Conservation (phyloP, 2,113 vertebrate genomes). For the Tragelaphus scriptus region DNA sequence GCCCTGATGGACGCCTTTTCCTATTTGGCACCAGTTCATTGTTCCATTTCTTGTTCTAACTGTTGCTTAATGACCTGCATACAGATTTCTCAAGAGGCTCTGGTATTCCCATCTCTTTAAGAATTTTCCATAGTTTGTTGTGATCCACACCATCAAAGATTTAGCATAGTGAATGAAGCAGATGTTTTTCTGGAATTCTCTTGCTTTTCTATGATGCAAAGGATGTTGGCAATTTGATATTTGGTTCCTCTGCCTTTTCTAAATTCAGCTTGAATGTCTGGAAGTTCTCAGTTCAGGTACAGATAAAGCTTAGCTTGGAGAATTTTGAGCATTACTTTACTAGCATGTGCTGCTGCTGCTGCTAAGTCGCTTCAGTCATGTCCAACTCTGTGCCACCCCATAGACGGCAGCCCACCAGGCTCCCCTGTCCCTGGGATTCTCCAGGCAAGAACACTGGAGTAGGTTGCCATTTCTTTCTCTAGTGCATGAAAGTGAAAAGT, state of each 20-base stretch:
- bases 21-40: fast-evolving
- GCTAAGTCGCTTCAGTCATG: no score
- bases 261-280: background rate
- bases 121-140: background rate
- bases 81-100: background rate
- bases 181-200: background rate
- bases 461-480: no score
- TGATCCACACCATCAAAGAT: background rate
- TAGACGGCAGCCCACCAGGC: no score
- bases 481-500: no score
- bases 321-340: background rate
- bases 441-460: no score
- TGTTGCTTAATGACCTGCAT: background rate
- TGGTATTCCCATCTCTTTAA: background rate
- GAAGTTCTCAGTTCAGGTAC: background rate
- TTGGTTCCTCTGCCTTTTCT: background rate
- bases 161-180: background rate
- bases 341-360: background rate
- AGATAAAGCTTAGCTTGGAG: background rate
- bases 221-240: background rate
- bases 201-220: background rate
- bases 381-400: no score
- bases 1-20: background rate
- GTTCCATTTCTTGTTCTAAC: background rate
- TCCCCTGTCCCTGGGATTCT: no score